Percentiles rank a stretch among this genome's conserved stretches.
Conservation (phyloP, 2,888 invertebrate species). For the Diogma glabrata region DNA sequence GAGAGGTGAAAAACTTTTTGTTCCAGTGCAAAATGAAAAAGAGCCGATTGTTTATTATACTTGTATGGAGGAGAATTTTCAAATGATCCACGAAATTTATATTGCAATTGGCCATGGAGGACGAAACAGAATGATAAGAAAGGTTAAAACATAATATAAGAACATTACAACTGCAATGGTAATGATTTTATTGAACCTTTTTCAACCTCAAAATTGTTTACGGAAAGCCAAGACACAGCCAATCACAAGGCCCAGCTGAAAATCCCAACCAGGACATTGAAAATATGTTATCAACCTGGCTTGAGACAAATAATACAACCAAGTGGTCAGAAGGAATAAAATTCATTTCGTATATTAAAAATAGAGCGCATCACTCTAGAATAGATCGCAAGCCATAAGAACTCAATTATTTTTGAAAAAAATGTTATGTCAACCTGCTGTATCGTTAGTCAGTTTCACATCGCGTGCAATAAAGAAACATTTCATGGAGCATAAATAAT, state of each 20-base stretch:
- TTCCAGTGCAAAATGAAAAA: neutral
- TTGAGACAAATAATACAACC: constrained; percentile 21
- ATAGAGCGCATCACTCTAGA: constrained; percentile 27
- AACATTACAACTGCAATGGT: constrained; percentile 10
- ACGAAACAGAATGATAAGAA: neutral
- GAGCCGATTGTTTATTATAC: neutral
- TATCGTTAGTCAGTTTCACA: too few species aligned
- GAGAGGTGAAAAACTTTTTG: neutral
- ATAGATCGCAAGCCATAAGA: constrained; percentile 28
- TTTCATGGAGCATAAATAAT: too few species aligned
- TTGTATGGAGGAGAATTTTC: neutral
- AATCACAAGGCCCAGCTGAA: constrained; percentile 27
- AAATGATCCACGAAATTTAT: neutral
- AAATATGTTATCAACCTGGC: constrained; percentile 30
- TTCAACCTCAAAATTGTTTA: constrained; percentile 27
- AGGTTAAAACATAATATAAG: neutral
- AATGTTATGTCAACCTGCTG: too few species aligned
- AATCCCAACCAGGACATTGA: constrained; percentile 28
- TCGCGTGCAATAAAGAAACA: too few species aligned
- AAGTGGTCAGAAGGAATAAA: constrained; percentile 33
- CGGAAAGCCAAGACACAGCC: constrained; percentile 27
- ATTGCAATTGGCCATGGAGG: constrained; percentile 1
- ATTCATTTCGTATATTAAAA: constrained; percentile 34
- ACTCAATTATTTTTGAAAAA: too few species aligned
- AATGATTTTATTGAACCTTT: constrained; percentile 15